phyloP scores from a whole-genome alignment of 2,797 vertebrate species.

The Scomberomorus guttatus region DNA sequence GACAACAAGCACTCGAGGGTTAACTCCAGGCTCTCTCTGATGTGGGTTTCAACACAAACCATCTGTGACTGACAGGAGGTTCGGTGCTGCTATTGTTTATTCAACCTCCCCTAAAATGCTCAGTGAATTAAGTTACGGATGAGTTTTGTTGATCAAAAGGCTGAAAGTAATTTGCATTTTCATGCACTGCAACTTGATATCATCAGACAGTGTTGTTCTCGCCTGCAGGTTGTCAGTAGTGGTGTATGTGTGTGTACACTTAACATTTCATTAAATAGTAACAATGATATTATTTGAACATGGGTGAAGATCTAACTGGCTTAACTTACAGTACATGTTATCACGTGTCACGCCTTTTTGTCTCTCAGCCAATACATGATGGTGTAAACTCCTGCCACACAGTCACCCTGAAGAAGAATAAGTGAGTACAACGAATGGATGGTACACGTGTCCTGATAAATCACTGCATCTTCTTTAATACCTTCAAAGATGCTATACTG shows the following conservation, averaged over 20 bases:
- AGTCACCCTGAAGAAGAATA: too few relatives aligned
- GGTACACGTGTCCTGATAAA: too few relatives aligned
- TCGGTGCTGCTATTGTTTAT: slow-evolving; percentile 50
- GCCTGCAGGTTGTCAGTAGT: slow-evolving; percentile 1
- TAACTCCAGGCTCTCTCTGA: slow-evolving; percentile 35
- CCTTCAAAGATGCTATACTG: too few relatives aligned
- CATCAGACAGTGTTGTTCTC: slow-evolving; percentile 12
- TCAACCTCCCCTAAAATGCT: slow-evolving; percentile 45
- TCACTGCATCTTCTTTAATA: too few relatives aligned
- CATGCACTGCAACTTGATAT: slow-evolving; percentile 37
- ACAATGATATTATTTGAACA: neutral
- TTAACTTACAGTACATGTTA: too few relatives aligned
- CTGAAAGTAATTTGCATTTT: slow-evolving; percentile 48
- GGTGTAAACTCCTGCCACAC: neutral
- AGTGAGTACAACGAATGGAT: too few relatives aligned
- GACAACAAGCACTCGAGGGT: slow-evolving; percentile 46
- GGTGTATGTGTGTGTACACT: neutral
- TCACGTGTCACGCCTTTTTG: neutral
- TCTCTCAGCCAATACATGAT: neutral
- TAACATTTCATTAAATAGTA: neutral
- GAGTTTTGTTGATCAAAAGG: slow-evolving; percentile 48
- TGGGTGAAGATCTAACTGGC: neutral
- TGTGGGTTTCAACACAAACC: slow-evolving; percentile 42
- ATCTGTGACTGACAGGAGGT: slow-evolving; percentile 63
- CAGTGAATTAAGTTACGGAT: slow-evolving; percentile 43